phyloP scores from a whole-genome alignment of 2,888 invertebrate species.

The Apotomis capreana region DNA sequence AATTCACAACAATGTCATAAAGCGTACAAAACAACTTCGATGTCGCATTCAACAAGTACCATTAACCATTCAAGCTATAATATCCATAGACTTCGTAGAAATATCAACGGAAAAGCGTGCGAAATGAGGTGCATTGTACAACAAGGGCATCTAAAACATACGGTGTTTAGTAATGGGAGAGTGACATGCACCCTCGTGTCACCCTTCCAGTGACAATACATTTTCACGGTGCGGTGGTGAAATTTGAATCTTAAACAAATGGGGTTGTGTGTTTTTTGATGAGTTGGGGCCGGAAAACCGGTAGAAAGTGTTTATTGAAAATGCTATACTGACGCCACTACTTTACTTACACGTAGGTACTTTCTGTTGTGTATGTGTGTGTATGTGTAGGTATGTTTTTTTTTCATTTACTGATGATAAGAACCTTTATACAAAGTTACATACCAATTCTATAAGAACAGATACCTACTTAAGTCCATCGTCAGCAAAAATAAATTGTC shows the following conservation, averaged over 20 bases:
- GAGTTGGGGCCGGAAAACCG: background rate
- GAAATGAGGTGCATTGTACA: background rate
- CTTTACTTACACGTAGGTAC: too few relatives aligned
- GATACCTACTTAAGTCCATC: too few relatives aligned
- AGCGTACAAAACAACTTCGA: conserved; percentile 31
- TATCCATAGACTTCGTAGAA: background rate
- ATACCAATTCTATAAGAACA: too few relatives aligned
- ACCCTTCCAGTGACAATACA: conserved; percentile 38
- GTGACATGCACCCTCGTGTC: conserved; percentile 39
- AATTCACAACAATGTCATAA: conserved; percentile 38
- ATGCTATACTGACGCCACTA: background rate
- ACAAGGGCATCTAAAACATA: background rate
- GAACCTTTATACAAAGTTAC: too few relatives aligned
- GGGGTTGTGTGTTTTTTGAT: background rate
- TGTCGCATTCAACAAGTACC: conserved; percentile 39
- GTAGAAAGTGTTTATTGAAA: conserved; percentile 12
- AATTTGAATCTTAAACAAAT: conserved; percentile 20
- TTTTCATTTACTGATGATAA: too few relatives aligned
- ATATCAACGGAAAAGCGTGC: background rate
- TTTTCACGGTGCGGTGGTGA: conserved; percentile 26
- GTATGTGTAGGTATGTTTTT: too few relatives aligned
- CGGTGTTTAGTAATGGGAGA: background rate
- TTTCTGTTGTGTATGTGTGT: conserved; percentile 10
- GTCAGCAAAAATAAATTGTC: too few relatives aligned
- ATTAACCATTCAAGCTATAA: background rate